Base-by-base conservation (phyloP, 2,113 vertebrate genomes). In the Nycticebus coucang region DNA sequence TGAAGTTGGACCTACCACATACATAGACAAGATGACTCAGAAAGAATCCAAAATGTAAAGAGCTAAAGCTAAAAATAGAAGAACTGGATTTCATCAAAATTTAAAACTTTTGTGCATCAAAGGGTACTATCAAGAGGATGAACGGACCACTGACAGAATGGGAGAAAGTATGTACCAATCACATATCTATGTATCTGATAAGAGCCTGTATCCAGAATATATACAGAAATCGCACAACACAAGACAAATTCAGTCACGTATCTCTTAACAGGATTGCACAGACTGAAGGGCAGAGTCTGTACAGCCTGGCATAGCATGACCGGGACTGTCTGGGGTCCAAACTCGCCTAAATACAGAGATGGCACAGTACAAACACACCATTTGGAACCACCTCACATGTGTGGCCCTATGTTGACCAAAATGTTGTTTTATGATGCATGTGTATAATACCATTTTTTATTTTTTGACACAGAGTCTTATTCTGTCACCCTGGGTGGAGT, bases 141-240 rank as follows among this genome's bases (percentile, higher is more conserved):
- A 93, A 82, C 71, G 57, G 35, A 60, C 22, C 62, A 69, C n/a
- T 57, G 13, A 68, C 5, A 62, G 69, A 55, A 24, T 8, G 53
- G 24, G 45, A 84, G 64, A 37, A 53, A n/a, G 8, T 17, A 22
- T 5, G 21, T 37, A 14, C 26, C 17, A 37, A 17, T n/a, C 55
- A 17, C 0, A 0, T 7, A 21, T 12, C 10, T 66, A 17, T 0
- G 0, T 7, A 21, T 12, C 10, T 66, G 19, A 50, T 18, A 6
- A 15, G 19, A 14, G 4, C 5, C 19, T 14, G 33, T 5, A 12
- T 59, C 4, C 13, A 11, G 33, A 2, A n/a, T 4, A 57, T 7
- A 15, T 5, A 5, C 37, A 78, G 50, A 74, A 55, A 26, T 18
- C 59, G 15, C 2, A n/a, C 5, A 18, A 50, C 24, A 81, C 53